Percentiles rank a stretch among this genome's conserved stretches.
Evolutionary conservation across 2,113 vertebrate species (phyloP).

Genomic region (Typhlomys cinereus): DNA sequence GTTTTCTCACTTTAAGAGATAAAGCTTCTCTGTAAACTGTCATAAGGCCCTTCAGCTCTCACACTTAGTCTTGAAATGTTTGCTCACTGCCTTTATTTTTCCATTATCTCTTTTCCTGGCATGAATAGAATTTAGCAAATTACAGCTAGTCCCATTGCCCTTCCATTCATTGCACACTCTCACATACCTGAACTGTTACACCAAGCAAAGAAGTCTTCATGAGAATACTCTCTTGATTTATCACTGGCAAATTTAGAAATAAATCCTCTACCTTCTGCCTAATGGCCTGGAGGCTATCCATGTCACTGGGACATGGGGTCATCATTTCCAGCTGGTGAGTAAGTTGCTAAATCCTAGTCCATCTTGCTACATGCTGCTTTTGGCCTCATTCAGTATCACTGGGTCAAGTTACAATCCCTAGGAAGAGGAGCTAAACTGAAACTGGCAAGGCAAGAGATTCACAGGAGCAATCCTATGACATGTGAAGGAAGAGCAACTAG

Average conservation of each 20-base stretch:
- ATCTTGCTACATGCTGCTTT: not conserved
- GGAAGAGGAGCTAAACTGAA: not conserved
- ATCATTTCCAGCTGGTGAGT: not conserved
- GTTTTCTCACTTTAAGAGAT: not conserved
- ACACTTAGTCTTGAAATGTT: not conserved
- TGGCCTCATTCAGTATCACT: not conserved
- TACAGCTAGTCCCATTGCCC: not conserved
- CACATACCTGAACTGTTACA: not conserved
- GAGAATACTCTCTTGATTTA: not conserved
- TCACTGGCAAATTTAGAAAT: not conserved
- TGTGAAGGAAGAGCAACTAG: not conserved
- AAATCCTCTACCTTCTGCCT: not conserved
- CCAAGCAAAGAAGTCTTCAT: not conserved
- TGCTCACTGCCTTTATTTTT: constrained; percentile 41
- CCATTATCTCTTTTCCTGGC: not conserved
- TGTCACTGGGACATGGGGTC: not conserved
- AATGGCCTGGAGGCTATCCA: not conserved
- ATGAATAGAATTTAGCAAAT: not conserved
- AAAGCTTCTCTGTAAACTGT: not conserved
- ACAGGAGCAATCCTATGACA: not conserved
- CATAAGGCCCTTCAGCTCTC: constrained; percentile 1
- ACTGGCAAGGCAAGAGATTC: not conserved
- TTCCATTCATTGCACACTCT: not conserved
- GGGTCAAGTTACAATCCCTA: not conserved
- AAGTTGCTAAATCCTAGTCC: not conserved